Evolutionary conservation across 2,888 invertebrate genomes (phyloP).

Genomic region (Drosophila borealis): DNA sequence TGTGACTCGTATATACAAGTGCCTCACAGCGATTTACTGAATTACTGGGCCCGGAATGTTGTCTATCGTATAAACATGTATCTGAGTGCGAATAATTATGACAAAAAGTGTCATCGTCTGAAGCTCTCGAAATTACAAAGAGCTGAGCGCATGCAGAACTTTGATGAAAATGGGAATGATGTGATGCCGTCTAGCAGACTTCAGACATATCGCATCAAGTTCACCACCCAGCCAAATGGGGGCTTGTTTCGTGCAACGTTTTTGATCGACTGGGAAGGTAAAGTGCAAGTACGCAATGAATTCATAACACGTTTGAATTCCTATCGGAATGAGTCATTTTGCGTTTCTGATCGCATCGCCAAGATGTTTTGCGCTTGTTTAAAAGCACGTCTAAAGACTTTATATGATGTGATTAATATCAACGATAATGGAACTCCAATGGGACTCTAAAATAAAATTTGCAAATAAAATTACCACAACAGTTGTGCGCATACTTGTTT

Average conservation of each 20-base stretch:
- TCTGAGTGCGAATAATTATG: not conserved
- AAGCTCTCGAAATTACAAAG: conserved; percentile 1
- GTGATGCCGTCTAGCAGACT: not conserved
- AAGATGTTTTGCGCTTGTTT: conserved; percentile 42
- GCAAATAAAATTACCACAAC: too few species aligned
- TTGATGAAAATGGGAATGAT: not conserved
- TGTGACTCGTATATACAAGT: conserved; percentile 86
- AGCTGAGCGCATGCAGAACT: conserved; percentile 17
- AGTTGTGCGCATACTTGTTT: too few species aligned
- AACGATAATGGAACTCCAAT: conserved; percentile 4
- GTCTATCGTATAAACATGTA: conserved; percentile 36
- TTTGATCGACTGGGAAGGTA: not conserved
- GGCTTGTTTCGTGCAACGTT: conserved; percentile 29
- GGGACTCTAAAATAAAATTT: not conserved
- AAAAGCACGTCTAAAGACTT: not conserved
- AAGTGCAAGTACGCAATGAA: conserved; percentile 12
- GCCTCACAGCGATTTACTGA: not conserved
- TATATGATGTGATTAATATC: not conserved
- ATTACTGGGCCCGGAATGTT: conserved; percentile 13
- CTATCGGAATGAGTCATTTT: conserved; percentile 35
- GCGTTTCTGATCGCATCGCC: conserved; percentile 33
- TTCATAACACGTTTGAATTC: conserved; percentile 46
- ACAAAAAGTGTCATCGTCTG: conserved; percentile 17
- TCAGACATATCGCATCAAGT: conserved; percentile 28
- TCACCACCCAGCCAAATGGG: conserved; percentile 33